Evolutionary conservation across 2,113 vertebrate species (phyloP).

Genomic region (Rhinopomastus cyanomelas): DNA sequence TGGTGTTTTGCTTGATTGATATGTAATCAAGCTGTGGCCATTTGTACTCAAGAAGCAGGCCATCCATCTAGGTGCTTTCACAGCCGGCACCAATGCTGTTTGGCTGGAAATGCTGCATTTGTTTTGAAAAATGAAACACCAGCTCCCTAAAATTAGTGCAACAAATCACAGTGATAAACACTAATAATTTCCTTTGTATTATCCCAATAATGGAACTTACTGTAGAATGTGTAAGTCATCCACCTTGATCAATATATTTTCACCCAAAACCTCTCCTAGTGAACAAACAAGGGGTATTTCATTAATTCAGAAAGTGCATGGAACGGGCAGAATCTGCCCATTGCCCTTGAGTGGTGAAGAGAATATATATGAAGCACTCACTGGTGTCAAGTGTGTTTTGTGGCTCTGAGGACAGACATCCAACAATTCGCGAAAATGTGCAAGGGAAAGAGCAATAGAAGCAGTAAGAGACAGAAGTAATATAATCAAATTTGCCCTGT

Average conservation of each 20-base stretch:
- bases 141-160: slow-evolving; percentile 20
- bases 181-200: slow-evolving; percentile 53
- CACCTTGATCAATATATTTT: neutral
- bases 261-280: neutral
- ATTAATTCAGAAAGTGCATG: neutral
- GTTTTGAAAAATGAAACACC: slow-evolving; percentile 33
- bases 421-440: neutral
- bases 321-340: neutral
- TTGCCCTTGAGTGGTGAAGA: neutral
- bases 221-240: slow-evolving; percentile 18
- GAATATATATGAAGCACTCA: neutral
- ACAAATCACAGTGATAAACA: slow-evolving; percentile 61
- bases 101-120: neutral
- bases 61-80: slow-evolving; percentile 37
- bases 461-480: slow-evolving; percentile 19
- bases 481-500: neutral
- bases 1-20: neutral
- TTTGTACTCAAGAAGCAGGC: neutral
- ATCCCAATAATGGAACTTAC: neutral
- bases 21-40: neutral
- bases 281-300: neutral
- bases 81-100: neutral
- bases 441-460: slow-evolving; percentile 39
- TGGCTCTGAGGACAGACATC: neutral
- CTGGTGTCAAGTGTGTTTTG: neutral